A percentile compares a stretch with the other conserved stretches of the same genome.
Conservation (phyloP, 2,113 vertebrate species). For the Tupaia chinensis region DNA sequence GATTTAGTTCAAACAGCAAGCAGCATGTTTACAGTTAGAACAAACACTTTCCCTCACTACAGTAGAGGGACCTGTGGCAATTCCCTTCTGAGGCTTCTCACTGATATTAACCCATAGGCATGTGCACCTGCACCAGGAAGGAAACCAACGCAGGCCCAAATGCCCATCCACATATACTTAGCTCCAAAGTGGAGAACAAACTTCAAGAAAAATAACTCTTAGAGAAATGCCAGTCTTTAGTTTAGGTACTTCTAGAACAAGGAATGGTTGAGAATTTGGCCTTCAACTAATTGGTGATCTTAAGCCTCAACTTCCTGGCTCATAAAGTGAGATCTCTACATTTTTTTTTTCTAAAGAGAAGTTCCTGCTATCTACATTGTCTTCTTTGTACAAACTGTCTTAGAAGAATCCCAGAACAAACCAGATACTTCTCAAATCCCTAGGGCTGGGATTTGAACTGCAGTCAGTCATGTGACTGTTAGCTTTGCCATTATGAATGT, state of each 20-base stretch:
- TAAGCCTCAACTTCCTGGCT: neutral
- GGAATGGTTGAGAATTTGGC: slow-evolving; percentile 3
- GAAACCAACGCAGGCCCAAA: neutral
- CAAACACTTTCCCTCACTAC: slow-evolving; percentile 21
- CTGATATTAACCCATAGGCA: slow-evolving; percentile 2
- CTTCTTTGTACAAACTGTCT: slow-evolving; percentile 1
- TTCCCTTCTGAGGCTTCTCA: slow-evolving; percentile 9
- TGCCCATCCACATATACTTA: neutral
- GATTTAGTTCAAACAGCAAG: slow-evolving; percentile 46
- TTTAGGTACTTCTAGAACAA: slow-evolving; percentile 5
- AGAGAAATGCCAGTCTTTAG: slow-evolving; percentile 20
- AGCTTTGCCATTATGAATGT: no score
- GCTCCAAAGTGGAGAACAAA: slow-evolving; percentile 41
- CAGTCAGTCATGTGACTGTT: no score
- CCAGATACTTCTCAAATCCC: neutral
- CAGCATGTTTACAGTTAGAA: slow-evolving; percentile 4
- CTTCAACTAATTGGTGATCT: neutral
- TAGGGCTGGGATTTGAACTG: no score
- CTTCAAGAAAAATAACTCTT: slow-evolving; percentile 6
- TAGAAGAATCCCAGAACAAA: neutral
- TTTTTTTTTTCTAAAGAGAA: slow-evolving; percentile 36
- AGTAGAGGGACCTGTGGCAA: neutral
- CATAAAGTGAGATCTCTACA: neutral
- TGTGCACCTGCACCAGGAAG: neutral
- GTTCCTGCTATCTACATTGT: neutral